phyloP scores from a whole-genome alignment of 2,797 vertebrate genomes.

The Microcaecilia unicolor region DNA sequence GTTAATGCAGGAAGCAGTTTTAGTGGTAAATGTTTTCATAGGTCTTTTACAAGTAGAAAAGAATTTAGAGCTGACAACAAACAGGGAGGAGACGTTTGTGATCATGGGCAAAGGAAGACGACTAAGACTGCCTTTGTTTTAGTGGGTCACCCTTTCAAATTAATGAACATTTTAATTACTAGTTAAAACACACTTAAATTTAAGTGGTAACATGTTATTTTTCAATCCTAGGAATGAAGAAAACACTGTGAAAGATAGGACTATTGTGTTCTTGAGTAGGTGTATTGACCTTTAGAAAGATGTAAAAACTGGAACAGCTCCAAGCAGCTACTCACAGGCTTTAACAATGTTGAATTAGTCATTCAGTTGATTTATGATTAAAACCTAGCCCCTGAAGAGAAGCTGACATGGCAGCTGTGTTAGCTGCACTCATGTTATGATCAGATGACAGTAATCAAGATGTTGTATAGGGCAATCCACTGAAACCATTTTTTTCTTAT shows the following conservation, averaged over 20 bases:
- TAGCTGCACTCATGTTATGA: slow-evolving; percentile 31
- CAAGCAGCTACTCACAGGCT: slow-evolving; percentile 48
- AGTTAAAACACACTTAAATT: slow-evolving; percentile 32
- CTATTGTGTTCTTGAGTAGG: slow-evolving; percentile 66
- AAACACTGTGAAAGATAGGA: slow-evolving; percentile 49
- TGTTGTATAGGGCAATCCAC: slow-evolving; percentile 25
- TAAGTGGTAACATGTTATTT: slow-evolving; percentile 33
- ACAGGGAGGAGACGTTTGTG: slow-evolving; percentile 14
- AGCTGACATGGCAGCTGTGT: slow-evolving; percentile 35
- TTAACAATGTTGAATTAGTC: slow-evolving; percentile 52
- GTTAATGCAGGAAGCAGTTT: slow-evolving; percentile 18
- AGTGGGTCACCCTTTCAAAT: slow-evolving; percentile 22
- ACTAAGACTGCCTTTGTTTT: slow-evolving; percentile 26
- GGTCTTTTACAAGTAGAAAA: slow-evolving; percentile 17
- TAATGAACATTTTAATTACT: slow-evolving; percentile 36
- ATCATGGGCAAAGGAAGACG: slow-evolving; percentile 14
- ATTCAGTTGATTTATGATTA: slow-evolving; percentile 55
- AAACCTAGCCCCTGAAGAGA: slow-evolving; percentile 39
- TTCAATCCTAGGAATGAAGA: slow-evolving; percentile 36
- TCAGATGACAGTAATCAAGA: slow-evolving; percentile 38
- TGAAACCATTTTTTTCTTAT: slow-evolving; percentile 16
- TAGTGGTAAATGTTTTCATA: slow-evolving; percentile 23
- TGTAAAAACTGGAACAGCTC: slow-evolving; percentile 59
- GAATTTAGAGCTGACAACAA: slow-evolving; percentile 11
- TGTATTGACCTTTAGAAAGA: slow-evolving; percentile 76